Percentiles rank a stretch among this genome's conserved stretches.
These are phyloP conservation scores for Boleophthalmus pectinirostris DNA, from an alignment of 2,113 vertebrate genomes.

Conservation along the genomic window DNA sequence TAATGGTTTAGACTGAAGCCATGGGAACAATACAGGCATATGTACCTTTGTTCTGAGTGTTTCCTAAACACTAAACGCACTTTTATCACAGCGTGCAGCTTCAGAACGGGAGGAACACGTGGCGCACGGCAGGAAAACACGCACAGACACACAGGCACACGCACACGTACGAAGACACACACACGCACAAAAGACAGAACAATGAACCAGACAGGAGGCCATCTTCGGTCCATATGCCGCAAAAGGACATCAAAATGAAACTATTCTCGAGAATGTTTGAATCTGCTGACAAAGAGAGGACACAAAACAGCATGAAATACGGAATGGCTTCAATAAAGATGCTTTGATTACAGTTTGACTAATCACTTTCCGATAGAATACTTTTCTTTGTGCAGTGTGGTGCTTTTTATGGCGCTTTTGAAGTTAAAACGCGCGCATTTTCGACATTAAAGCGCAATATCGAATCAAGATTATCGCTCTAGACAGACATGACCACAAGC, in stretches of 20 bases:
- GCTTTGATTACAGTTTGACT: neutral
- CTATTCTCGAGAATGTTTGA: neutral
- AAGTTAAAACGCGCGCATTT: no score
- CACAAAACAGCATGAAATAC: neutral
- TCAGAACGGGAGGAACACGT: slow-evolving; percentile 15
- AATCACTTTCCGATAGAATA: neutral
- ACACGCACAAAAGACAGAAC: neutral
- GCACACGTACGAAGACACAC: neutral
- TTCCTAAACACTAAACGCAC: neutral
- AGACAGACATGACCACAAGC: no score
- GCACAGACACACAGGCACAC: neutral
- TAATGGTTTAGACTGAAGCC: neutral
- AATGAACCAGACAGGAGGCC: slow-evolving; percentile 21
- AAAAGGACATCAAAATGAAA: slow-evolving; percentile 9
- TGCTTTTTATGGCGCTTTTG: no score
- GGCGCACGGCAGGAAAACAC: slow-evolving; percentile 2
- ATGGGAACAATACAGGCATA: neutral
- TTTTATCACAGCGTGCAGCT: slow-evolving; percentile 13
- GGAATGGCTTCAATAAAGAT: neutral
- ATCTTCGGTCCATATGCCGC: slow-evolving; percentile 22
- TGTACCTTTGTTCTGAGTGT: neutral
- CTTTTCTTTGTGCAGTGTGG: no score
- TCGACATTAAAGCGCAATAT: no score
- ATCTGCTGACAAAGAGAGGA: slow-evolving; percentile 12
- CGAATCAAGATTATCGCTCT: no score